Conservation (phyloP, 2,113 vertebrate genomes). For the Ibidorhyncha struthersii region DNA sequence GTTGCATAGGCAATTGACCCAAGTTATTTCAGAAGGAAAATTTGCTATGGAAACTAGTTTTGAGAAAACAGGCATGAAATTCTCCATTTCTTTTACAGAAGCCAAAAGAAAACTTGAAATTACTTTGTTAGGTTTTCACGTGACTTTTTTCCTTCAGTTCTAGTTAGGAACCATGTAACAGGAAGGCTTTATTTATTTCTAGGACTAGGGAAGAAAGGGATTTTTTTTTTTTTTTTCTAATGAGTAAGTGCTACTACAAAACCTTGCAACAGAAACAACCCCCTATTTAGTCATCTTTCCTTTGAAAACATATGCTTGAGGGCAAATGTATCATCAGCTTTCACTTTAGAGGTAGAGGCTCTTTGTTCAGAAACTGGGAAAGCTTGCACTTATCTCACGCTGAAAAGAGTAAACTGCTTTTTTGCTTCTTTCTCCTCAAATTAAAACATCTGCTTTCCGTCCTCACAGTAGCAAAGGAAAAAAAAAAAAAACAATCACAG, state of each 20-base stretch:
- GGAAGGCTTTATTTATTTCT: neutral
- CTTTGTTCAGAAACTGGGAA: neutral
- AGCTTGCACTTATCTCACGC: neutral
- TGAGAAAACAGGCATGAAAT: neutral
- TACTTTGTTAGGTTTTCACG: neutral
- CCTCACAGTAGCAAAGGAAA: neutral
- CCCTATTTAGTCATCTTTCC: neutral
- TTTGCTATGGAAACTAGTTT: neutral
- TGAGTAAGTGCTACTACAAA: neutral
- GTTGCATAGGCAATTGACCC: fast-evolving
- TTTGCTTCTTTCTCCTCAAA: neutral
- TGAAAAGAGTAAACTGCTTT: neutral
- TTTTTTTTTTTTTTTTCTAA: neutral
- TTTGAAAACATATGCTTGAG: neutral
- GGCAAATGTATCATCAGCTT: neutral
- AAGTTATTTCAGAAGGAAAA: neutral
- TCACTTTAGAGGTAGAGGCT: neutral
- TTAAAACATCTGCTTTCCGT: neutral
- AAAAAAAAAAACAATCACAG: neutral
- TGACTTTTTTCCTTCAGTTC: neutral
- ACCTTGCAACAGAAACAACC: neutral
- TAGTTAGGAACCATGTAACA: neutral
- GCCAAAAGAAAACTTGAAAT: neutral
- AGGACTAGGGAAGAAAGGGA: neutral
- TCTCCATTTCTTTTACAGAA: neutral